Conservation (phyloP, 2,113 vertebrate genomes). For the Lagopus leucura region DNA sequence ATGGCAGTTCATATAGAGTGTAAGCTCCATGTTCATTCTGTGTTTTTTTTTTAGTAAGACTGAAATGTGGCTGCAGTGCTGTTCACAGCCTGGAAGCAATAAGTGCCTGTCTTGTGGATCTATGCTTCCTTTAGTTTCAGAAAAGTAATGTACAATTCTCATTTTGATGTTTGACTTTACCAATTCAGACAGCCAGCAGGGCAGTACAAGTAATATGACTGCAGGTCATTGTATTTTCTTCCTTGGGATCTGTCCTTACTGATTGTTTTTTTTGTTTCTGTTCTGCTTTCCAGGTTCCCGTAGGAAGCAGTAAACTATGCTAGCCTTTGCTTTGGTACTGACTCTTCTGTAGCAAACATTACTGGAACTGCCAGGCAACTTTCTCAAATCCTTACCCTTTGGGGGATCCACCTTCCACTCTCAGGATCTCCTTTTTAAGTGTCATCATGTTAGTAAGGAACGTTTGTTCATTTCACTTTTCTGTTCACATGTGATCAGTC, state of each 20-base stretch:
- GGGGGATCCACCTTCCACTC: conserved; percentile 5
- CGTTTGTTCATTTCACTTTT: conserved; percentile 35
- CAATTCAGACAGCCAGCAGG: background rate
- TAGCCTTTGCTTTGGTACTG: conserved; percentile 68
- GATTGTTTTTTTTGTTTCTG: conserved; percentile 1
- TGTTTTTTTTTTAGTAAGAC: background rate
- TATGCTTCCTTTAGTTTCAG: background rate
- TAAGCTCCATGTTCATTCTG: background rate
- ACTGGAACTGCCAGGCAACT: conserved; percentile 64
- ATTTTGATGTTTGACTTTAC: background rate
- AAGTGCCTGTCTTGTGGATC: background rate
- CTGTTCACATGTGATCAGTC: conserved; percentile 30
- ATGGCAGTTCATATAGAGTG: background rate
- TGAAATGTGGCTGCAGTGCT: background rate
- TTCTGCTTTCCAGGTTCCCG: conserved; percentile 73
- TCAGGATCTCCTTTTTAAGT: conserved; percentile 45
- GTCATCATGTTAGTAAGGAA: conserved; percentile 48
- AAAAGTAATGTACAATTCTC: background rate
- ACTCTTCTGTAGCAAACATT: conserved; percentile 75
- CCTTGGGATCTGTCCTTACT: background rate
- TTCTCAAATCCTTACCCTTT: background rate
- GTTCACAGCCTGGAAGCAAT: background rate
- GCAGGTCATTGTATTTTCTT: background rate
- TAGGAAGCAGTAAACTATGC: conserved; percentile 75
- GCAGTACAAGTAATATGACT: background rate